phyloP scores from a whole-genome alignment of 1,140 invertebrate genomes.

The Phocides pigmalion region DNA sequence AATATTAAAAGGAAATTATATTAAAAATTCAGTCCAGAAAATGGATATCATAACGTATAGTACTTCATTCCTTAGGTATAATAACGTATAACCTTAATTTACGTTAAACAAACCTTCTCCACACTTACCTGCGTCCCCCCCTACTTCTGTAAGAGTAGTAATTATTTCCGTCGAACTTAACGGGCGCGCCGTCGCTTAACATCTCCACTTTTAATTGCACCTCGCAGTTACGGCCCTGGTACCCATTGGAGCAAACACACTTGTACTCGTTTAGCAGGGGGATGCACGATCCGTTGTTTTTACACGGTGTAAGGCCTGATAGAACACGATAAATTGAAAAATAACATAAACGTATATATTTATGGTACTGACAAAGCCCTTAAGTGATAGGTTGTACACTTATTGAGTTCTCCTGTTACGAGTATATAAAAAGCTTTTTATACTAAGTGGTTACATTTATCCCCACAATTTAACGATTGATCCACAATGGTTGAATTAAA shows the following conservation, averaged over 20 bases:
- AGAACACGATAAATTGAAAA: not conserved
- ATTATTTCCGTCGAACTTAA: constrained; percentile 80
- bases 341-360: too few species aligned
- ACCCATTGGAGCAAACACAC: constrained; percentile 76
- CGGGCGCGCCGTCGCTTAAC: constrained; percentile 74
- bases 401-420: too few species aligned
- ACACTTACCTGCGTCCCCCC: constrained; percentile 76
- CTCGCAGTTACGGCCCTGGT: constrained; percentile 81
- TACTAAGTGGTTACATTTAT: too few species aligned
- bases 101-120: constrained; percentile 27
- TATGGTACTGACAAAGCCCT: too few species aligned
- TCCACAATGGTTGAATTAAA: too few species aligned
- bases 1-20: too few species aligned
- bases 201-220: constrained; percentile 74
- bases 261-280: constrained; percentile 84
- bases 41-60: too few species aligned
- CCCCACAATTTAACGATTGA: too few species aligned
- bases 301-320: constrained; percentile 84
- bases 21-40: too few species aligned
- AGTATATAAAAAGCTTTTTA: too few species aligned
- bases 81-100: not conserved
- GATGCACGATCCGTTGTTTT: constrained; percentile 88
- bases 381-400: too few species aligned
- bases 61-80: too few species aligned
- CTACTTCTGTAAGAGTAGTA: constrained; percentile 81